Conservation (phyloP, 2,797 vertebrate genomes). For the Staurois parvus region DNA sequence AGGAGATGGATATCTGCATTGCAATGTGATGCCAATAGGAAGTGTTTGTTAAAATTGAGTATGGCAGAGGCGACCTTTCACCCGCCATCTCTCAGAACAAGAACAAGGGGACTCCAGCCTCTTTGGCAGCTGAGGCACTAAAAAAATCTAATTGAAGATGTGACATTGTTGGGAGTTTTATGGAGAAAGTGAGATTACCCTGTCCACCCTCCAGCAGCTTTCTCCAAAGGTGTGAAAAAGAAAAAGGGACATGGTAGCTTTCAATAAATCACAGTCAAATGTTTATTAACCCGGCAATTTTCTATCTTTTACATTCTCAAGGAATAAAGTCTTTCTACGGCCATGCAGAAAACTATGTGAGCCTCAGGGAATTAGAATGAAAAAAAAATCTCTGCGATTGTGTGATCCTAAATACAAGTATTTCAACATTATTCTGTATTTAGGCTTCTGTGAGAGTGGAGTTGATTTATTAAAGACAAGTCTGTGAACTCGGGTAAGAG, state of each 20-base stretch:
- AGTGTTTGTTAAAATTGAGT: constrained; percentile 43
- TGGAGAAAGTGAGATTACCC: constrained; percentile 71
- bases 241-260: constrained; percentile 74
- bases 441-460: constrained; percentile 67
- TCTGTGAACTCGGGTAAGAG: constrained; percentile 64
- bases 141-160: constrained; percentile 62
- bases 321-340: constrained; percentile 73
- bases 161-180: constrained; percentile 71
- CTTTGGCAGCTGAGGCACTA: constrained; percentile 26
- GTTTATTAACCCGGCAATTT: constrained; percentile 84
- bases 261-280: constrained; percentile 83
- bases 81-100: constrained; percentile 19
- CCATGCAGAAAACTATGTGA: constrained; percentile 74
- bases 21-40: constrained; percentile 40
- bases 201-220: constrained; percentile 72
- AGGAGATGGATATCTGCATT: constrained; percentile 40
- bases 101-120: constrained; percentile 34
- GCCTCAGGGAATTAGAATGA: constrained; percentile 73
- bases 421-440: constrained; percentile 70
- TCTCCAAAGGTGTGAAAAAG: constrained; percentile 82
- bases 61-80: constrained; percentile 17
- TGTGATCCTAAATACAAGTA: constrained; percentile 70
- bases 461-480: constrained; percentile 70
- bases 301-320: constrained; percentile 84
- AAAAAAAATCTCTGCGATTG: constrained; percentile 66